Conservation (phyloP, 92 coral and sea anemone genomes). For the Galaxea fascicularis region DNA sequence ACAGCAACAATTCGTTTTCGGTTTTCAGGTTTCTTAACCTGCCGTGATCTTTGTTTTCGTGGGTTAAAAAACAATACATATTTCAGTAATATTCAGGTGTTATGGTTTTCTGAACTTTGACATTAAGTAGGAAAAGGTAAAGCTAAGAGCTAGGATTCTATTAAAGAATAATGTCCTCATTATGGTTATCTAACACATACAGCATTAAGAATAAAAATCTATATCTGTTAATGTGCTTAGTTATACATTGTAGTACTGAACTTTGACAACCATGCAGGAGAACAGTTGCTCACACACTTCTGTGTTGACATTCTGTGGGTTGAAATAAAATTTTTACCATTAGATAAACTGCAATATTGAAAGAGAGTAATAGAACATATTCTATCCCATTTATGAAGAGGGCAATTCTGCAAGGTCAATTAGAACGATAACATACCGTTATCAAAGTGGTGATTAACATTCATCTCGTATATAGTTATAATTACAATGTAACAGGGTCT, state of each 20-base stretch:
- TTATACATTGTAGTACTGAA: too few relatives aligned
- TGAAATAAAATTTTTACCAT: too few relatives aligned
- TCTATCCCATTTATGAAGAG: background rate
- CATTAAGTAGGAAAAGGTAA: too few relatives aligned
- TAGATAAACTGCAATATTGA: too few relatives aligned
- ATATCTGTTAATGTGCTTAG: background rate
- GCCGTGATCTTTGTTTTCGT: too few relatives aligned
- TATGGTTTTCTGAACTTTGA: background rate
- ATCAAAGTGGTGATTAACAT: background rate
- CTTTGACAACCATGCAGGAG: background rate
- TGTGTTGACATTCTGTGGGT: conserved; percentile 1
- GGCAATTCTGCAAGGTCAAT: conserved; percentile 1
- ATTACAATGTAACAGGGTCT: too few relatives aligned
- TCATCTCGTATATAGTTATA: background rate
- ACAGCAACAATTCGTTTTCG: background rate
- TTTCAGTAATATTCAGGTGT: background rate
- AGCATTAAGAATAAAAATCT: too few relatives aligned
- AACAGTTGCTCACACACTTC: conserved; percentile 4
- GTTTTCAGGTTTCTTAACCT: background rate
- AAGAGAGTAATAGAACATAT: background rate
- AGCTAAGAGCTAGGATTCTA: too few relatives aligned
- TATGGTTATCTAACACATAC: too few relatives aligned
- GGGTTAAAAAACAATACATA: background rate
- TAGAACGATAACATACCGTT: background rate
- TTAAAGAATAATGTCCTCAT: too few relatives aligned